phyloP scores from a whole-genome alignment of 1,140 invertebrate species.

The Pseudomyrmex flavicornis region DNA sequence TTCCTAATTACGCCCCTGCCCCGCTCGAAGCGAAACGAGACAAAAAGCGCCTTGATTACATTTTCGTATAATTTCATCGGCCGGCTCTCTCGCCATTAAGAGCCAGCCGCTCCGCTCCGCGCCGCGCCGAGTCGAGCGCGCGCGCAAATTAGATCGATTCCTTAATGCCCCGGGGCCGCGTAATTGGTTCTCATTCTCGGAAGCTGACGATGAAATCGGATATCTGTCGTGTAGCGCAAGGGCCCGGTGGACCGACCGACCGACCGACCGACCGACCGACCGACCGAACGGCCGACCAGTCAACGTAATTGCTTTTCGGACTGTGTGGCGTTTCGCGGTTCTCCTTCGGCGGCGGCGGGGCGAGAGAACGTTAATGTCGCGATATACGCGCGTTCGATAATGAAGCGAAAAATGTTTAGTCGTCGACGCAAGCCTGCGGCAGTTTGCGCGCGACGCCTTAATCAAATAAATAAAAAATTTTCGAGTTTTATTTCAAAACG shows the following conservation, averaged over 20 bases:
- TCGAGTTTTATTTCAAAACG: constrained; percentile 8
- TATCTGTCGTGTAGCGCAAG: constrained; percentile 72
- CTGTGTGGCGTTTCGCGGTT: constrained; percentile 73
- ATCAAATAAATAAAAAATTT: constrained; percentile 37
- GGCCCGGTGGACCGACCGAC: constrained; percentile 35
- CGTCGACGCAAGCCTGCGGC: constrained; percentile 49
- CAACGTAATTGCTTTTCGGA: constrained; percentile 73
- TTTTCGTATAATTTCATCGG: constrained; percentile 84
- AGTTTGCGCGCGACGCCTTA: constrained; percentile 14
- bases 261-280: constrained; percentile 28
- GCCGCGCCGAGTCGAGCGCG: constrained; percentile 52
- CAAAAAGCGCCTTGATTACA: constrained; percentile 84
- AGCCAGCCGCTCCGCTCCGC: constrained; percentile 43
- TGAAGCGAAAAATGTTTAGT: constrained; percentile 69
- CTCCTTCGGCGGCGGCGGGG: constrained; percentile 8
- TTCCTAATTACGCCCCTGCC: constrained; percentile 83
- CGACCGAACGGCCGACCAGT: constrained; percentile 45
- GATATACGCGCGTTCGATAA: constrained; percentile 66
- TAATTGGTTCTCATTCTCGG: constrained; percentile 79
- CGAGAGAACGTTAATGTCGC: constrained; percentile 69
- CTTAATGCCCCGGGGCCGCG: constrained; percentile 77
- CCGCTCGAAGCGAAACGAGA: constrained; percentile 81
- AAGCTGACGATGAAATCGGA: constrained; percentile 76
- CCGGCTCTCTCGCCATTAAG: constrained; percentile 78
- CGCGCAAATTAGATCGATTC: constrained; percentile 79